Base-by-base conservation (phyloP, 2,113 vertebrate species). In the Rhegmatorhina hoffmannsi region DNA sequence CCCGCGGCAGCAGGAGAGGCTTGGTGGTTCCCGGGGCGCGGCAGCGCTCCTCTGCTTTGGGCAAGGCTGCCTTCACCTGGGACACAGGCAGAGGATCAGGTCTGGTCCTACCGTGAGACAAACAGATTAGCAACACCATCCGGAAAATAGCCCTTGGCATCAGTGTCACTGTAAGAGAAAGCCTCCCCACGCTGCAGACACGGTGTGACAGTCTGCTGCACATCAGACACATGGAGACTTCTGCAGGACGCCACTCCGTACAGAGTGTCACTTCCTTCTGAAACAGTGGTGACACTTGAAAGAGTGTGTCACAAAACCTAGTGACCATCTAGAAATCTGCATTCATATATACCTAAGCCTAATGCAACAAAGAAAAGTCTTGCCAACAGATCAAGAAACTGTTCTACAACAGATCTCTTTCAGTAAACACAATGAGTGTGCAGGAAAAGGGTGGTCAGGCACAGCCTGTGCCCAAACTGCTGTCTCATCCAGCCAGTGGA, bases 201-300 rank as follows among this genome's bases (percentile, higher is more conserved):
- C 3, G 4, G 52, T 10, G 10, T 3, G 10, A 26, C 47, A 14
- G 23, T 16, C 34, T 80, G 49, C 38, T 43, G 58, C 58, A 59
- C 47, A 67, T 3, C 23, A 59, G 60, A 12, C 6, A 16, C 26
- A 31, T 31, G 20, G 16, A 55, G 34, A 60, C 10, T 83, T 58
- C 53, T 58, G 31, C 44, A 34, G 29, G 44, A 28, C 0, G 0
- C 24, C 19, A 3, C 44, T 55, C 58, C 2, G 0, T 12, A 24
- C 12, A 40, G 38, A 73, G 47, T 2, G 18, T 15, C 29, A 1
- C 11, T 86, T 34, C 40, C 52, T 36, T 55, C 10, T 2, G 4
- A 47, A 92, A 20, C 4, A 6, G 31, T 16, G 29, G 17, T 20
- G 43, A 46, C 20, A 4, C 29, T n/a, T n/a, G 33, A 84, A 72